Evolutionary conservation across 2,797 vertebrate species (phyloP).

Genomic region (Antrozous pallidus): DNA sequence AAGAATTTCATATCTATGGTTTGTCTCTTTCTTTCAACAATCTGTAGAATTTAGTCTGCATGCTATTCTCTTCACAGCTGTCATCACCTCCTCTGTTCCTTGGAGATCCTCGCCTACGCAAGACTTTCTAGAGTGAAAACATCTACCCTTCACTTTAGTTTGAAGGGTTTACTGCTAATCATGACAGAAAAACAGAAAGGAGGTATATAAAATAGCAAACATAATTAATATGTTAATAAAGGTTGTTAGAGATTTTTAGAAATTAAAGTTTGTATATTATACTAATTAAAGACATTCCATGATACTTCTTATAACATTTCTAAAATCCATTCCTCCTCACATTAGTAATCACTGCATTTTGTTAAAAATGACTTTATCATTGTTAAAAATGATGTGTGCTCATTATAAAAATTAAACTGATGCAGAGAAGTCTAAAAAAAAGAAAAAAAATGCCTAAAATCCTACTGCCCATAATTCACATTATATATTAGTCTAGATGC

Average conservation of each 20-base stretch:
- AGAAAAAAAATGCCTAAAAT: background rate
- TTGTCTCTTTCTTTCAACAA: background rate
- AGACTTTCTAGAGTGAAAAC: background rate
- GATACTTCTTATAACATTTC: constrained; percentile 26
- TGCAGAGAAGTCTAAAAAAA: background rate
- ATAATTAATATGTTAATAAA: constrained; percentile 47
- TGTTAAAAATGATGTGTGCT: constrained; percentile 13
- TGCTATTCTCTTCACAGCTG: background rate
- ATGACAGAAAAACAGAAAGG: constrained; percentile 41
- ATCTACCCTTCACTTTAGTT: background rate
- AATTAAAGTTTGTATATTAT: constrained; percentile 25
- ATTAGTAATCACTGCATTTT: background rate
- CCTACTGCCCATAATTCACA: background rate
- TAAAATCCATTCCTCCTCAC: background rate
- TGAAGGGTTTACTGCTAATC: background rate
- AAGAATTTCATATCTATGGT: background rate
- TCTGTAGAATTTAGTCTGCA: background rate
- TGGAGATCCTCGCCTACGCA: background rate
- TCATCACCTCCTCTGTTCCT: background rate
- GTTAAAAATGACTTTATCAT: background rate
- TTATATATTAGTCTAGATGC: background rate
- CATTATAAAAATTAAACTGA: constrained; percentile 50
- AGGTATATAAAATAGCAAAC: constrained; percentile 39
- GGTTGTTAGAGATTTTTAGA: constrained; percentile 50
- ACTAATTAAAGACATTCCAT: constrained; percentile 53